Conservation (phyloP, 2,888 invertebrate genomes). For the Neria commutata region DNA sequence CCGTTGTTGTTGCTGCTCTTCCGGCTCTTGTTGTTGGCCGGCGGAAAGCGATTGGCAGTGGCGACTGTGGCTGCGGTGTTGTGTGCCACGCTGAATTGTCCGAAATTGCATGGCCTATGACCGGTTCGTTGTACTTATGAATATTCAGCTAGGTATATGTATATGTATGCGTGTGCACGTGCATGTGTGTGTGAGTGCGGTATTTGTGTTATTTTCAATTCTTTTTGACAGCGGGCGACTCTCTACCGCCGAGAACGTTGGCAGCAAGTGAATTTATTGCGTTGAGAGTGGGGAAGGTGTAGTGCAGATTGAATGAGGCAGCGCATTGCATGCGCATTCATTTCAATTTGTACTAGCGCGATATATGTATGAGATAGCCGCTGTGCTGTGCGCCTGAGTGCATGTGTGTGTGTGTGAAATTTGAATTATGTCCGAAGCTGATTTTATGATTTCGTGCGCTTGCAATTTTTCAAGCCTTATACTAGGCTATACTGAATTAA, state of each 20-base stretch:
- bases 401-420: too few relatives aligned
- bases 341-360: too few relatives aligned
- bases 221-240: conserved; percentile 32
- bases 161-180: conserved; percentile 4
- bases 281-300: conserved; percentile 39
- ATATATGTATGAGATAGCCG: too few relatives aligned
- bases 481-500: too few relatives aligned
- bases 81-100: too few relatives aligned
- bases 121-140: background rate
- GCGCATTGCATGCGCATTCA: background rate
- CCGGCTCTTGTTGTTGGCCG: background rate
- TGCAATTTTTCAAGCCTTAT: too few relatives aligned
- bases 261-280: conserved; percentile 37
- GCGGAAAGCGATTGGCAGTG: background rate
- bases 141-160: conserved; percentile 4
- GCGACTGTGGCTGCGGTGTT: too few relatives aligned
- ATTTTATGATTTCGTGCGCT: too few relatives aligned
- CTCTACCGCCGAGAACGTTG: too few relatives aligned
- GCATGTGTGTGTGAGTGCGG: conserved; percentile 19
- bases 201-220: conserved; percentile 5
- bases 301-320: background rate
- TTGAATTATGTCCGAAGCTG: too few relatives aligned
- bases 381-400: too few relatives aligned
- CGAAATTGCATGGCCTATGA: background rate
- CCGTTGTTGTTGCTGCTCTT: background rate